Evolutionary conservation across 2,113 vertebrate species (phyloP).

Genomic region (Macaca nemestrina): DNA sequence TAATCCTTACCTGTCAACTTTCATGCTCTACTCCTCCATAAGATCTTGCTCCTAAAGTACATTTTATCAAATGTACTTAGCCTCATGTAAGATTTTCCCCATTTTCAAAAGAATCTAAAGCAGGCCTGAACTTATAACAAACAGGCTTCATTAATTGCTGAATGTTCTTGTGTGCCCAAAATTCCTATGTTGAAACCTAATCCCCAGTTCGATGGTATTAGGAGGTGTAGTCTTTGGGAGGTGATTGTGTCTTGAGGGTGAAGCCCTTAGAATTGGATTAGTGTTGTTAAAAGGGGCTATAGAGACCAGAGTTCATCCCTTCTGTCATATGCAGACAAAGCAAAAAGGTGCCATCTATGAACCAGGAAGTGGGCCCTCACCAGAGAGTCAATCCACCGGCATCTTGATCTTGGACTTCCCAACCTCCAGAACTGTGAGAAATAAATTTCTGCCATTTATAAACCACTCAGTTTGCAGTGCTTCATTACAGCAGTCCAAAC

Average conservation of each 20-base stretch:
- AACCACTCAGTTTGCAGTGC: background rate
- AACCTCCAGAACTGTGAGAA: background rate
- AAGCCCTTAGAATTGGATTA: background rate
- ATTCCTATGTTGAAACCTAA: background rate
- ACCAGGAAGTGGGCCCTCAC: background rate
- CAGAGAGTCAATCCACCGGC: background rate
- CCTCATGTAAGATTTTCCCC: background rate
- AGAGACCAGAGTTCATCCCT: background rate
- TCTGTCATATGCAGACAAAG: background rate
- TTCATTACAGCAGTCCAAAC: background rate
- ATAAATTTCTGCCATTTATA: background rate
- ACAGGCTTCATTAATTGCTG: background rate
- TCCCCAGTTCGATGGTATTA: background rate
- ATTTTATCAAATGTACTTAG: background rate
- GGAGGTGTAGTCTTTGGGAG: background rate
- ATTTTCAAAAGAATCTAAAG: background rate
- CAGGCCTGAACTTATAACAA: background rate
- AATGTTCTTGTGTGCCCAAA: fast-evolving
- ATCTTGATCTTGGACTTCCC: background rate
- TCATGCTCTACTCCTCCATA: background rate
- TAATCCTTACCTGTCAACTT: background rate
- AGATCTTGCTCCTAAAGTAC: background rate
- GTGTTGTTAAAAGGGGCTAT: background rate
- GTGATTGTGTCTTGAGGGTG: background rate
- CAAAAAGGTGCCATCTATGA: background rate